Evolutionary conservation across 1,140 invertebrate species (phyloP).

Genomic region (Coenobita brevimanus): DNA sequence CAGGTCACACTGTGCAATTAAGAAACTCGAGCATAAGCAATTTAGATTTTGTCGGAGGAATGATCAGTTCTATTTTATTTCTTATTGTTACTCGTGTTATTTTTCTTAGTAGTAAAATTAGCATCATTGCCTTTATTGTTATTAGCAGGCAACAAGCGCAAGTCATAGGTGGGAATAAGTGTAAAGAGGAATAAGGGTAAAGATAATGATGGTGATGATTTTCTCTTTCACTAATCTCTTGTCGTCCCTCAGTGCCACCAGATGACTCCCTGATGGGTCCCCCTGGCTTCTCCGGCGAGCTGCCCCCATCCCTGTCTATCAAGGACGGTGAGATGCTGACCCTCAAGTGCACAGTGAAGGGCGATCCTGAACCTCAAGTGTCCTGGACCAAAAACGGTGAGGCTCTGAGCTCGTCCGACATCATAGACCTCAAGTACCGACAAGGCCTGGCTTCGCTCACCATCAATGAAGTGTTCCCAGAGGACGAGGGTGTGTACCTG

Average conservation of each 20-base stretch:
- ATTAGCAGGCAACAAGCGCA: too few relatives aligned
- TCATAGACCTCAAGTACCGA: conserved; percentile 93
- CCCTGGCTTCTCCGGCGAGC: conserved; percentile 84
- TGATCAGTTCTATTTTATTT: too few relatives aligned
- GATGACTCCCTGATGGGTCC: conserved; percentile 88
- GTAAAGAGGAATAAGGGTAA: too few relatives aligned
- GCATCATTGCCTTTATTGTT: too few relatives aligned
- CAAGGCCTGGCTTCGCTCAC: conserved; percentile 87
- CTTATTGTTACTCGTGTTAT: too few relatives aligned
- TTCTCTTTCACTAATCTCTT: too few relatives aligned
- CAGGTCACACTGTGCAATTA: too few relatives aligned
- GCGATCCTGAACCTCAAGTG: conserved; percentile 93
- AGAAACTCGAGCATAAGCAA: too few relatives aligned
- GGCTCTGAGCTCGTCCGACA: conserved; percentile 84
- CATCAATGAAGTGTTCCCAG: conserved; percentile 94
- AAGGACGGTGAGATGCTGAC: conserved; percentile 88
- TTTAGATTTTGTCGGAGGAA: too few relatives aligned
- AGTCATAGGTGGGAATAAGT: too few relatives aligned
- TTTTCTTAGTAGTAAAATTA: too few relatives aligned
- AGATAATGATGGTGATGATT: too few relatives aligned
- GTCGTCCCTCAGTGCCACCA: conserved; percentile 79
- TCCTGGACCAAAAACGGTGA: conserved; percentile 89
- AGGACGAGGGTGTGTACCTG: conserved; percentile 91
- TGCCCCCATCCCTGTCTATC: conserved; percentile 81
- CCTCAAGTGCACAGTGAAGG: conserved; percentile 85